Conservation (phyloP, 2,113 vertebrate species). For the Toxotes chatareus region DNA sequence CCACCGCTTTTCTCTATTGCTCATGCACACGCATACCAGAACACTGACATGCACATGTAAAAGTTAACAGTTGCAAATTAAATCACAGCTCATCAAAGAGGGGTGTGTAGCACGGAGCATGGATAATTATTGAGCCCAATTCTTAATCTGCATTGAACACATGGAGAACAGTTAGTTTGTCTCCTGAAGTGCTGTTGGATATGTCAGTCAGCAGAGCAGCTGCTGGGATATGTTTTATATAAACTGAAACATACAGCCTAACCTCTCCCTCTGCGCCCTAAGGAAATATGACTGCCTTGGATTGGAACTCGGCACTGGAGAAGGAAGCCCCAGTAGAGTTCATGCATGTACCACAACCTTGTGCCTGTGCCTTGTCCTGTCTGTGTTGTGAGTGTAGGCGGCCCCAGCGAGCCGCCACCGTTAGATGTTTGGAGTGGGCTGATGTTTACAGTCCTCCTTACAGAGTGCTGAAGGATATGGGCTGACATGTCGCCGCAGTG, state of each 20-base stretch:
- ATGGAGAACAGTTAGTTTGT: slow-evolving; percentile 54
- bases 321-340: slow-evolving; percentile 79
- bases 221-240: slow-evolving; percentile 81
- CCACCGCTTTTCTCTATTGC: slow-evolving; percentile 56
- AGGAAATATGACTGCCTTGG: slow-evolving; percentile 83
- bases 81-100: slow-evolving; percentile 16
- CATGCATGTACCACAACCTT: slow-evolving; percentile 69
- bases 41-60: slow-evolving; percentile 17
- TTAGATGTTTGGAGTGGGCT: slow-evolving; percentile 74
- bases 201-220: slow-evolving; percentile 79
- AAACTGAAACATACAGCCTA: slow-evolving; percentile 73
- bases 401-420: slow-evolving; percentile 63
- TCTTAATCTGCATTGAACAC: slow-evolving; percentile 48
- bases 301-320: slow-evolving; percentile 77
- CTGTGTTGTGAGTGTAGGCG: slow-evolving; percentile 62
- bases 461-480: slow-evolving; percentile 77
- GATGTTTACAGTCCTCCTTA: slow-evolving; percentile 71
- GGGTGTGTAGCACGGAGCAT: neutral
- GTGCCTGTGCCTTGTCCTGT: slow-evolving; percentile 73
- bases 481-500: slow-evolving; percentile 65
- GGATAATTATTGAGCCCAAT: slow-evolving; percentile 18
- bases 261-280: slow-evolving; percentile 73
- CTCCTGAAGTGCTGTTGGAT: slow-evolving; percentile 62
- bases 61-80: slow-evolving; percentile 32
- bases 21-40: slow-evolving; percentile 56